Base-by-base conservation (phyloP, 2,888 invertebrate species). In the Dioctria rufipes region DNA sequence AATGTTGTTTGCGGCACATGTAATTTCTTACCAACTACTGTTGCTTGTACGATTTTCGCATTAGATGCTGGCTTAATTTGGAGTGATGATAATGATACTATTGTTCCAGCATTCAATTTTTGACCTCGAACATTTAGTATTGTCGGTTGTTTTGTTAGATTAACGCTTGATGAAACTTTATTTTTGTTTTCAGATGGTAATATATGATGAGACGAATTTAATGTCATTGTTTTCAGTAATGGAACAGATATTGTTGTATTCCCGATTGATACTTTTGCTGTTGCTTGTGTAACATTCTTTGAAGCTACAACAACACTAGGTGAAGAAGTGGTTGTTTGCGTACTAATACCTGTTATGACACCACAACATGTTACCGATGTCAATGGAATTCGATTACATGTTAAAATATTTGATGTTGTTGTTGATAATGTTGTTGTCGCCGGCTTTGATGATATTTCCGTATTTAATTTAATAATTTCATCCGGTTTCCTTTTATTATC, bases 261-360 rank as follows among this genome's bases (percentile, higher is more conserved):
- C 46, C 89, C 89, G 77, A 89, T 88, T 1, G 88, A 88, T 3
- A 89, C 88, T 84, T 89, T 89, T 65, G 89, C 92, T 9, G 92
- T 92, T 4, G 92, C 91, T 86, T 92, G 92, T 3, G 91, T 91
- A 2, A 91, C 87, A 54, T 91, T 90, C 83, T 90, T 91, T 2
- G 90, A 89, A 80, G 90, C 83, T 83, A 90, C 90, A 4, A 89
- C 90, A 2, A 90, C 87, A 2, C 89, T 84, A 5, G 89, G 86
- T 0, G 89, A 86, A 9, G 89, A 87, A 79, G 89, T 82, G 5
- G 83, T 66, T 4, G 81, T 81, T 39, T 80, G 81, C 3, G 82
- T 81, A 42, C 63, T 63, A 3, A 67, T 81, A 11, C 75, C 78
- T 37, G 84, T 80, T 39, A 84, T 82, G 11, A 81, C 40, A 4